Percentiles rank a stretch among this genome's conserved stretches.
These are phyloP conservation scores for Dipodomys spectabilis DNA, from an alignment of 2,113 vertebrate species.

Conservation along the genomic window DNA sequence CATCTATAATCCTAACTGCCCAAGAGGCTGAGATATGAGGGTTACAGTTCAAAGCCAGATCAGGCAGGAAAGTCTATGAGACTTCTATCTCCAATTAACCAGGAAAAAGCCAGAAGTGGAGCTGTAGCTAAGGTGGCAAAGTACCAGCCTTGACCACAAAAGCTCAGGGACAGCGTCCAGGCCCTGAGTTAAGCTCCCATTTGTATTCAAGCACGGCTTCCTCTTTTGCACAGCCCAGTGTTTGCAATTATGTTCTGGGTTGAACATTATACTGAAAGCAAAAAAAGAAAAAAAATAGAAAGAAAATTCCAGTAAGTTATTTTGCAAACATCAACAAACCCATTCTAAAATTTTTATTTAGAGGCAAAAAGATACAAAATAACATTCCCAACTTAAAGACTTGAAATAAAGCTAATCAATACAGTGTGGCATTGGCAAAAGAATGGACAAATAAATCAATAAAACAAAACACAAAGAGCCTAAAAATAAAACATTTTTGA, in stretches of 20 bases:
- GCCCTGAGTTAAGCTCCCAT: no score
- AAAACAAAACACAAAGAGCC: background rate
- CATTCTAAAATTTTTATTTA: background rate
- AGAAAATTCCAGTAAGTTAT: background rate
- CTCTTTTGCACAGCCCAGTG: background rate
- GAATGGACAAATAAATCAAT: background rate
- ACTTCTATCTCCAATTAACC: no score
- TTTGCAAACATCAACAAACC: background rate
- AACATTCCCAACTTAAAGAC: background rate
- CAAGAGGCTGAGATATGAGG: no score
- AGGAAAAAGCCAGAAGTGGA: no score
- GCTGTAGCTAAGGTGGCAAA: no score
- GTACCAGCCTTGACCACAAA: no score
- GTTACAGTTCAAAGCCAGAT: no score
- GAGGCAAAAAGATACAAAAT: background rate
- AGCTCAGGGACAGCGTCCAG: no score
- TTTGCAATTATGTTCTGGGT: background rate
- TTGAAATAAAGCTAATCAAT: background rate
- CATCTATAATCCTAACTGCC: no score
- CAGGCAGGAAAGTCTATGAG: no score
- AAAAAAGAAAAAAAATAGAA: background rate
- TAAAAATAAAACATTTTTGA: background rate
- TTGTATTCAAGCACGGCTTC: background rate
- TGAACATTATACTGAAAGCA: background rate
- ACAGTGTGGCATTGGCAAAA: background rate